Percentiles rank a stretch among this genome's conserved stretches.
Evolutionary conservation across 1,140 invertebrate species (phyloP).

Genomic region (Magallana angulata): DNA sequence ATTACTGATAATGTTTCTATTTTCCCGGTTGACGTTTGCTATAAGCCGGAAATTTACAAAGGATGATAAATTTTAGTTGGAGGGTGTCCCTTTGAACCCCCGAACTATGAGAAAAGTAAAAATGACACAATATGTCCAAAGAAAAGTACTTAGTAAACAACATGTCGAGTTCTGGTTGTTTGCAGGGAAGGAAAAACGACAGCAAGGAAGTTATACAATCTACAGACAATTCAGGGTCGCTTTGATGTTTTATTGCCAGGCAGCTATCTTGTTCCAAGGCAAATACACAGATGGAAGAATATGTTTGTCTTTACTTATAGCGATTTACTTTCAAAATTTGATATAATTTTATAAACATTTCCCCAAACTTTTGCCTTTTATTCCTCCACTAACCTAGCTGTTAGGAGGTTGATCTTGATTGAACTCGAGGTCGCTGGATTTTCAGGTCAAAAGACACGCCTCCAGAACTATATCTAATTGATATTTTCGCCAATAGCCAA

Average conservation of each 20-base stretch:
- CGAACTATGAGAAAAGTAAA: not conserved
- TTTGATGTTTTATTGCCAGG: not conserved
- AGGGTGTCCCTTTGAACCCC: not conserved
- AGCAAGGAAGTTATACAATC: not conserved
- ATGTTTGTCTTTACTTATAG: not conserved
- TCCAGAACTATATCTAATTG: not conserved
- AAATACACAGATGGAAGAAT: not conserved
- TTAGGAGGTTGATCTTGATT: not conserved
- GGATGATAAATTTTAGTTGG: not conserved
- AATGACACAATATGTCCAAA: not conserved
- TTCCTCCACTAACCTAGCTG: no score
- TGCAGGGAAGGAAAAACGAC: not conserved
- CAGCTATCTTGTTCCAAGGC: not conserved
- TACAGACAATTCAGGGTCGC: not conserved
- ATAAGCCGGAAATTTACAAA: not conserved
- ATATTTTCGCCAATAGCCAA: slow-evolving; percentile 12
- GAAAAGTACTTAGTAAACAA: not conserved
- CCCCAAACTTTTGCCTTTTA: no score
- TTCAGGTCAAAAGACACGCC: not conserved
- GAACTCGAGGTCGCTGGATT: not conserved
- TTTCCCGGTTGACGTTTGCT: not conserved
- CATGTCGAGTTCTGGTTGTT: not conserved
- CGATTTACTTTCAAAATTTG: not conserved
- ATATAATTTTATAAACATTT: no score
- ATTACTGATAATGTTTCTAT: no score